Percentiles rank a stretch among this genome's conserved stretches.
Evolutionary conservation across 2,113 vertebrate genomes (phyloP).

Genomic region (Ibidorhyncha struthersii): DNA sequence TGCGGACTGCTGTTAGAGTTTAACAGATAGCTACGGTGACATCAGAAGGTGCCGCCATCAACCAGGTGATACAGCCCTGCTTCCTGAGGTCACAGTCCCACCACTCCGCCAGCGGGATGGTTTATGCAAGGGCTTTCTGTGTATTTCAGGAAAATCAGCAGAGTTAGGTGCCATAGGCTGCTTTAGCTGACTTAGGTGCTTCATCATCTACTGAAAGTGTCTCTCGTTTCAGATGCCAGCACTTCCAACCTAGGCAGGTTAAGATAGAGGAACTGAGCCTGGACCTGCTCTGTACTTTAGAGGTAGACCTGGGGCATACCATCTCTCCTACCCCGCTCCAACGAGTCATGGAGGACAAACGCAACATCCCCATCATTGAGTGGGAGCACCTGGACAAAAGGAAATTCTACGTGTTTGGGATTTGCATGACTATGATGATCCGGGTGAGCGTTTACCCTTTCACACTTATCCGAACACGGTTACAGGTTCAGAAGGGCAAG

Average conservation of each 20-base stretch:
- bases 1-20: neutral
- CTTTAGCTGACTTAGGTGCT: accelerated
- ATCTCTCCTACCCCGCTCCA: accelerated
- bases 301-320: neutral
- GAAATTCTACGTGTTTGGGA: conserved; percentile 93
- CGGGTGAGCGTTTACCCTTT: conserved; percentile 92
- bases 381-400: conserved; percentile 98
- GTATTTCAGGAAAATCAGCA: neutral
- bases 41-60: neutral
- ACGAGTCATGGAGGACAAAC: conserved; percentile 79
- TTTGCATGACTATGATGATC: conserved; percentile 95
- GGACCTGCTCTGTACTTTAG: neutral
- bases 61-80: neutral
- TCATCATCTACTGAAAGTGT: neutral
- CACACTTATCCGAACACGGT: conserved; percentile 90
- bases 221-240: neutral
- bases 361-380: conserved; percentile 95
- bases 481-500: conserved; percentile 95
- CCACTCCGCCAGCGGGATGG: neutral
- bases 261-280: neutral
- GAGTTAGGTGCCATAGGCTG: neutral
- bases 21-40: accelerated
- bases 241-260: neutral
- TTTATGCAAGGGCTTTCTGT: neutral
- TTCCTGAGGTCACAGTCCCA: neutral